Percentiles rank a stretch among this genome's conserved stretches.
Evolutionary conservation across 2,888 invertebrate genomes (phyloP).

Genomic region (Drosophila nr. fundita): DNA sequence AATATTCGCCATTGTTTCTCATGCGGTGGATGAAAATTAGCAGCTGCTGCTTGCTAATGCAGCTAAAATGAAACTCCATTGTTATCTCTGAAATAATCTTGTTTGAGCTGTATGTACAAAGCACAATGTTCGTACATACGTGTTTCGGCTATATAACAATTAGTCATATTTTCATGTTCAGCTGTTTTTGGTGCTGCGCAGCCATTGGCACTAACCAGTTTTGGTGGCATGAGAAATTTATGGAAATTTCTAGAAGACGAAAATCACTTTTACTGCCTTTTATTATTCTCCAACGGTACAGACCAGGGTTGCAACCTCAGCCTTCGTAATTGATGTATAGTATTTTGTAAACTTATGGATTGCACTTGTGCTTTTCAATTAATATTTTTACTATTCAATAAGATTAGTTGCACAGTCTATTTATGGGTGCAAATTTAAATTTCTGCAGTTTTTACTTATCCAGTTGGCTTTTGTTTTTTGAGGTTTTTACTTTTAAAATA

Average conservation of each 20-base stretch:
- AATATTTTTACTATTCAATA: neutral
- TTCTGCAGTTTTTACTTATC: neutral
- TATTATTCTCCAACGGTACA: slow-evolving; percentile 12
- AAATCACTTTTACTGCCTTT: slow-evolving; percentile 16
- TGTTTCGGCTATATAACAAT: slow-evolving; percentile 27
- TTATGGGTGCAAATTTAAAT: neutral
- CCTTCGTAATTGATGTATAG: slow-evolving; percentile 8
- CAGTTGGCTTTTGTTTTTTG: neutral
- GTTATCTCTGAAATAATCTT: slow-evolving; percentile 50
- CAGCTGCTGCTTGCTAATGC: slow-evolving; percentile 48
- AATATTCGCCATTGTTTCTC: slow-evolving; percentile 67
- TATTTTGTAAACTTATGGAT: neutral
- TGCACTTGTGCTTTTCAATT: neutral
- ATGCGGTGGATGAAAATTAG: slow-evolving; percentile 56
- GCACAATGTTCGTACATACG: neutral
- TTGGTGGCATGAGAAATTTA: slow-evolving; percentile 33
- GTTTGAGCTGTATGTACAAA: slow-evolving; percentile 4
- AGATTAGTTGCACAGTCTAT: neutral
- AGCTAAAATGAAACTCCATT: slow-evolving; percentile 38
- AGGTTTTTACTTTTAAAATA: slow-evolving; percentile 8
- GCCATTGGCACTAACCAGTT: slow-evolving; percentile 52
- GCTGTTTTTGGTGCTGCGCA: slow-evolving; percentile 29
- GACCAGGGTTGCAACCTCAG: slow-evolving; percentile 26
- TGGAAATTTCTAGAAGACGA: slow-evolving; percentile 25
- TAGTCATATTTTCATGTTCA: slow-evolving; percentile 35